Evolutionary conservation across 2,888 invertebrate species (phyloP), one percentile per base, ranked within the genome.

Genomic region (Campoplex nolae): DNA sequence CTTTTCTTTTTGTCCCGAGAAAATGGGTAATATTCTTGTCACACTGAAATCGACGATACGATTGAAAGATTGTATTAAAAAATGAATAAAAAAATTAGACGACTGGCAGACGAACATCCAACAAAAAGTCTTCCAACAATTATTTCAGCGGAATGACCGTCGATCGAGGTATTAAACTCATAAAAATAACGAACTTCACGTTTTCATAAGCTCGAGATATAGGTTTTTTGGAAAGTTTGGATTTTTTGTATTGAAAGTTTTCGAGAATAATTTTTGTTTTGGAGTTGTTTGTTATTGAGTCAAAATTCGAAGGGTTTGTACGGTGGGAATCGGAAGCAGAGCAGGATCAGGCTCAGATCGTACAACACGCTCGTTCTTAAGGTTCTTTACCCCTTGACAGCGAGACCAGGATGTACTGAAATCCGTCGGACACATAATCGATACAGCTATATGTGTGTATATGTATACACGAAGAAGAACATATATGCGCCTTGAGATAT

Each of bases 401-500:
- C 58, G 84, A 84, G 81, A 86, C 73, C 86, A 86, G 84, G 84
- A 86, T 80, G 84, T 68, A 73, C 81, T 81, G 84, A 86, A 84
- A 81, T 86, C 81, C 82, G 51, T 74, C 77, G 68, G 84, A 83
- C 86, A 86, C 74, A 81, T 86, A 78, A 80, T 77, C 77, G 85
- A 77, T 81, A 73, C 58, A 81, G 68, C 38, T 80, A 73, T 80
- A 73, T 77, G 73, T 73, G 58, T 68, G 58, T 68, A 45, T 75
- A 28, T 35, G 67, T 68, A 78, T 35, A 42, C 9, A 9, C 7
- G 32, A 32, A 51, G 18, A 42, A 18, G 23, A 38, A 68, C 62
- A 70, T 62, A 87, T 80, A 77, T 71, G 83, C 75, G 80, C 79
- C 76, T 75, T 86, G 89, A 92, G 92, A 92, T 92, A 91, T 92